These are phyloP conservation scores for Sminthopsis crassicaudata DNA, from an alignment of 2,113 vertebrate species.

Conservation along the genomic window DNA sequence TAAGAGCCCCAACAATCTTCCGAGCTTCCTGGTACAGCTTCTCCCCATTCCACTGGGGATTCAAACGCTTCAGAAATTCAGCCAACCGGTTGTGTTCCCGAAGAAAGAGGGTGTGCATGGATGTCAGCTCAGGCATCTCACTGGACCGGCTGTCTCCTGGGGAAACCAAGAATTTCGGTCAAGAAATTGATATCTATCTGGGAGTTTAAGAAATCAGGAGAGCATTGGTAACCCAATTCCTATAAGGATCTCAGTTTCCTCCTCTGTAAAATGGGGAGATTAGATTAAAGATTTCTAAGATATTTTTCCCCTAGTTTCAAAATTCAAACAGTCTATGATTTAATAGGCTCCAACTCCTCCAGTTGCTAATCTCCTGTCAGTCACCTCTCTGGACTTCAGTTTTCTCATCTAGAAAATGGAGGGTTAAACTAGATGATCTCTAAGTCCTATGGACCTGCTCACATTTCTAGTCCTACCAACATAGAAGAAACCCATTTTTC, in stretches of 20 bases:
- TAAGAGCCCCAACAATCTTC: constrained; percentile 90
- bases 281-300: neutral
- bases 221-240: too few relatives aligned
- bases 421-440: neutral
- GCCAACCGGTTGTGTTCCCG: constrained; percentile 93
- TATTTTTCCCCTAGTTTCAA: neutral
- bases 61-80: constrained; percentile 86
- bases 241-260: neutral
- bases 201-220: too few relatives aligned
- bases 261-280: neutral
- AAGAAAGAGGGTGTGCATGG: constrained; percentile 90
- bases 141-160: constrained; percentile 91
- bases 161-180: constrained; percentile 1
- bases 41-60: constrained; percentile 89
- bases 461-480: neutral
- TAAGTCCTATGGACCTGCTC: neutral
- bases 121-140: constrained; percentile 91
- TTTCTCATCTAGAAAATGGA: constrained; percentile 39
- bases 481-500: neutral
- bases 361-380: neutral
- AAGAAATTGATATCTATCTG: neutral
- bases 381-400: constrained; percentile 29
- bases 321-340: neutral
- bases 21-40: constrained; percentile 91
- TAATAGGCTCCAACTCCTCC: neutral